phyloP scores from a whole-genome alignment of 2,888 invertebrate genomes.

The Lepeophtheirus nordmannii region DNA sequence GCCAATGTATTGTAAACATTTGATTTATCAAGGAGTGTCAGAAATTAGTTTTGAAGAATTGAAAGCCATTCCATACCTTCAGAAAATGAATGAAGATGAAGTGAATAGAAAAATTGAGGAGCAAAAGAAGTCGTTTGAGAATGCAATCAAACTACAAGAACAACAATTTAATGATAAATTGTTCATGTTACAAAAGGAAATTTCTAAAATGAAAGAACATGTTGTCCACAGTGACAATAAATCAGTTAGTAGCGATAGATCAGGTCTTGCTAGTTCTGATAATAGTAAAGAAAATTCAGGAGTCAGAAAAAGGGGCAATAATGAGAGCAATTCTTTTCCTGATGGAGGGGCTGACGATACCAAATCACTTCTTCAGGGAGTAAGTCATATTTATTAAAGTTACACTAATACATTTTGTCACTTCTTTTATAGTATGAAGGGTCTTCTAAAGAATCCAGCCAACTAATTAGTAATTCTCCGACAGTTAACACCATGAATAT shows the following conservation, averaged over 20 bases:
- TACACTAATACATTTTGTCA: neutral
- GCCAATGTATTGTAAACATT: constrained; percentile 52
- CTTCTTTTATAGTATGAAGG: neutral
- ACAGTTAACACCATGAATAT: constrained; percentile 53
- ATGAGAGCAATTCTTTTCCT: neutral
- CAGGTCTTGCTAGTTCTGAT: too few relatives aligned
- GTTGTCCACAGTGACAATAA: neutral
- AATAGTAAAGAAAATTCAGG: neutral
- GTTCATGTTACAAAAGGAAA: neutral
- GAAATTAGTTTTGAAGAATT: constrained; percentile 67
- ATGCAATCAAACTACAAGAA: constrained; percentile 12
- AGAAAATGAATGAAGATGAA: constrained; percentile 28
- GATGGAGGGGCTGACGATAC: neutral
- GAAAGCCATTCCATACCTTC: constrained; percentile 38
- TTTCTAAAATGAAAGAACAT: neutral
- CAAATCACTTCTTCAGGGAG: neutral
- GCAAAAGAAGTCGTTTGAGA: constrained; percentile 26
- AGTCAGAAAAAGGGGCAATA: neutral
- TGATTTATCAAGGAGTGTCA: constrained; percentile 42
- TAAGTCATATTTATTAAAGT: neutral
- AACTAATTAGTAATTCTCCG: constrained; percentile 19
- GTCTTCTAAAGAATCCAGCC: neutral
- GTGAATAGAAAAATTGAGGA: constrained; percentile 28
- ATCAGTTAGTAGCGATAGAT: neutral
- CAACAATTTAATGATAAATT: constrained; percentile 18